Conservation (phyloP, 1,140 invertebrate genomes). For the Branchinecta lynchi region DNA sequence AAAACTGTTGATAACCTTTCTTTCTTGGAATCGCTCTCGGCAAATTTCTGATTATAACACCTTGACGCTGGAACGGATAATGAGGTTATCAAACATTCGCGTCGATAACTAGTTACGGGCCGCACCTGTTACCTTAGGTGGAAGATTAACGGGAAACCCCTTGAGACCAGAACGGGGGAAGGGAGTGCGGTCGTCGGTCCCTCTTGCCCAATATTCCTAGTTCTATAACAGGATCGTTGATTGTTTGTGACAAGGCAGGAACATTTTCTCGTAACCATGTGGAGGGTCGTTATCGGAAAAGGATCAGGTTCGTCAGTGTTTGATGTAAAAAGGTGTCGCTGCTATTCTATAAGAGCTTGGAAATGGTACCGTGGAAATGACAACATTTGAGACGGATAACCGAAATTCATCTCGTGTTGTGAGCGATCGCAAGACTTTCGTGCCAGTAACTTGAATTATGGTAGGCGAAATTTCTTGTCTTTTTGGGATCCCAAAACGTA, state of each 20-base stretch:
- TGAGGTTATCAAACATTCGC: too few species aligned
- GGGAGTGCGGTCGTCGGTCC: not conserved
- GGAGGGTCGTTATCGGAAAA: constrained; percentile 8
- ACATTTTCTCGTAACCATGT: constrained; percentile 1
- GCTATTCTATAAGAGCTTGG: not conserved
- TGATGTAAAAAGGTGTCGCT: not conserved
- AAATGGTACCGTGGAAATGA: too few species aligned
- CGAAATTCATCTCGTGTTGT: too few species aligned
- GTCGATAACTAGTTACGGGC: not conserved
- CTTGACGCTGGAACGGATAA: not conserved
- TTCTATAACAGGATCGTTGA: not conserved
- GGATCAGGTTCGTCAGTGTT: not conserved
- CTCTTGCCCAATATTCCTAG: not conserved
- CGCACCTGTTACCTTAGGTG: constrained; percentile 2
- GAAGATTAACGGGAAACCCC: not conserved
- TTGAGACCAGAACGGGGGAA: not conserved
- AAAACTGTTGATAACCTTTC: not conserved
- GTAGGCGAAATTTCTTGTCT: too few species aligned
- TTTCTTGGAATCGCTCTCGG: not conserved
- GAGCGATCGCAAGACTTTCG: too few species aligned
- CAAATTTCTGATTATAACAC: not conserved
- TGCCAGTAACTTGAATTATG: too few species aligned
- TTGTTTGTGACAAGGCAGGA: not conserved
- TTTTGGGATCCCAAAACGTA: too few species aligned
- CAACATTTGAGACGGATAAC: too few species aligned